A percentile compares a stretch with the other conserved stretches of the same genome.
These are phyloP conservation scores for Antitype chi DNA, from an alignment of 2,888 invertebrate genomes.

Conservation along the genomic window DNA sequence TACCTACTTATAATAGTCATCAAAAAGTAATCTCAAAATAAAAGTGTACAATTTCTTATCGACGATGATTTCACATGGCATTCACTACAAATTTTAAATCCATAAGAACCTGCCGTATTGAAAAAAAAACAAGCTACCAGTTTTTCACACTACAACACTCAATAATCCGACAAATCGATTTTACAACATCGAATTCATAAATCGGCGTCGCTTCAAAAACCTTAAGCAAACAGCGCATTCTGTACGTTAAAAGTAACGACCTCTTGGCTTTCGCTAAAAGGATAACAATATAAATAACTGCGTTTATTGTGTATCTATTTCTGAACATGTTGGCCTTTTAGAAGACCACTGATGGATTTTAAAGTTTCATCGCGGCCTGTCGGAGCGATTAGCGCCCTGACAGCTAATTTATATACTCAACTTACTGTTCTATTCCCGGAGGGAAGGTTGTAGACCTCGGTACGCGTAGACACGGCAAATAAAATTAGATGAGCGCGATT, in stretches of 20 bases:
- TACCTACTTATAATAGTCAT: no score
- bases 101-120: no score
- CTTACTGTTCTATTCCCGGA: conserved; percentile 88
- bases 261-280: conserved; percentile 80
- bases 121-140: neutral
- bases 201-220: conserved; percentile 71
- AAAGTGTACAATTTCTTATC: neutral
- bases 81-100: neutral
- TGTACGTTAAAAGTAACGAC: conserved; percentile 82
- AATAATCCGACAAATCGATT: conserved; percentile 59
- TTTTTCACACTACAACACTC: conserved; percentile 8
- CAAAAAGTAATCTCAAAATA: neutral
- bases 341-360: conserved; percentile 88
- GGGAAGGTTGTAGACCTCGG: conserved; percentile 75
- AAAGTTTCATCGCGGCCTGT: conserved; percentile 90
- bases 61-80: neutral
- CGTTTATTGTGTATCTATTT: conserved; percentile 87
- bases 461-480: conserved; percentile 76
- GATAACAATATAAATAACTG: conserved; percentile 84
- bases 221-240: conserved; percentile 76
- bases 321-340: conserved; percentile 82
- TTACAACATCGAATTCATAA: conserved; percentile 56
- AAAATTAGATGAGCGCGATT: conserved; percentile 46
- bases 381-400: conserved; percentile 89
- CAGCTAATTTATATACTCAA: conserved; percentile 91